Percentiles rank a stretch among this genome's conserved stretches.
Evolutionary conservation across 2,888 invertebrate species (phyloP).

Genomic region (Sepiola atlantica): DNA sequence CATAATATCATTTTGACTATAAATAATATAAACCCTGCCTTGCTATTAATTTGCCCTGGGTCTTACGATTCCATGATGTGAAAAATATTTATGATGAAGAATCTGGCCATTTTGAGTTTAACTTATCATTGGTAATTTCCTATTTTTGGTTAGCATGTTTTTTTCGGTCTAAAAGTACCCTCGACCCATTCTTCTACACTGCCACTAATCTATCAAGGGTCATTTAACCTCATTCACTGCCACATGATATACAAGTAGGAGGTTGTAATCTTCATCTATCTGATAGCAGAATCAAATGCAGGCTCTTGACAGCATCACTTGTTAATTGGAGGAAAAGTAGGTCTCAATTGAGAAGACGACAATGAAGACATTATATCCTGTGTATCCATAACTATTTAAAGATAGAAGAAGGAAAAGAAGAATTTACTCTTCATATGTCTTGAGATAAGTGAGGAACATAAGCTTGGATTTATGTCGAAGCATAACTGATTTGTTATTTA

Average conservation of each 20-base stretch:
- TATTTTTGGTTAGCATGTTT: background rate
- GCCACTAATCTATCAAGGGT: background rate
- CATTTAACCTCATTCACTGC: background rate
- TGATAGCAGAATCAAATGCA: background rate
- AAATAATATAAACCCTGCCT: no score
- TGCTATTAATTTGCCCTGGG: background rate
- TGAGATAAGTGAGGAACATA: background rate
- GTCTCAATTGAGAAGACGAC: background rate
- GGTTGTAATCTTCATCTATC: background rate
- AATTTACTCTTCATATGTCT: background rate
- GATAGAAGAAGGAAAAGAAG: background rate
- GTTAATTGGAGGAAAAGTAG: background rate
- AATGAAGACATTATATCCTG: no score
- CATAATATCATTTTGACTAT: no score
- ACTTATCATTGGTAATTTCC: background rate
- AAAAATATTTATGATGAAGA: background rate
- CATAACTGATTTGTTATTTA: no score
- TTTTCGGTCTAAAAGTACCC: background rate
- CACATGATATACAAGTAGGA: background rate
- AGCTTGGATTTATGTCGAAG: background rate
- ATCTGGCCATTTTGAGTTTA: background rate
- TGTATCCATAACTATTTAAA: no score
- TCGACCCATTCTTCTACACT: background rate
- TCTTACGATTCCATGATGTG: background rate
- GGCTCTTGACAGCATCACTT: no score